A percentile compares a stretch with the other conserved stretches of the same genome.
Evolutionary conservation across 2,888 invertebrate genomes (phyloP).

Genomic region (Proisotoma minuta): DNA sequence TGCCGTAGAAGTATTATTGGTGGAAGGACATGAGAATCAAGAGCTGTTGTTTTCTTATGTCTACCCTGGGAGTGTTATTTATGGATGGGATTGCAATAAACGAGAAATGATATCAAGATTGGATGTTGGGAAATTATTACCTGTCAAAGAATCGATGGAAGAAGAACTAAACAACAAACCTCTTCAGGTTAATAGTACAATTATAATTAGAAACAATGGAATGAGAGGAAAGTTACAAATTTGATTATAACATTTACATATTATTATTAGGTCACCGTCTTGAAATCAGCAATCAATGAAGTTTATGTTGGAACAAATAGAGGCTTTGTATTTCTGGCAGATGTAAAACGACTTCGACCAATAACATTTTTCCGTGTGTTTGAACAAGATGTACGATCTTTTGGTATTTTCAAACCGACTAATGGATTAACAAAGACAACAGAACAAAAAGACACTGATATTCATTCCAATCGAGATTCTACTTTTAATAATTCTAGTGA

Average conservation of each 20-base stretch:
- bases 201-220: background rate
- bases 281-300: slow-evolving; percentile 60
- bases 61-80: slow-evolving; percentile 70
- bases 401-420: slow-evolving; percentile 49
- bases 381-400: slow-evolving; percentile 67
- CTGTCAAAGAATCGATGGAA: slow-evolving; percentile 90
- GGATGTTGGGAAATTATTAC: slow-evolving; percentile 86
- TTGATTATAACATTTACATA: too few relatives aligned
- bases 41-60: slow-evolving; percentile 69
- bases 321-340: slow-evolving; percentile 89
- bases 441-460: slow-evolving; percentile 1
- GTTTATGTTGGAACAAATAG: slow-evolving; percentile 89
- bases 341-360: slow-evolving; percentile 71
- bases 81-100: slow-evolving; percentile 73
- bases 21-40: slow-evolving; percentile 50
- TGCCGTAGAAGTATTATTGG: slow-evolving; percentile 65
- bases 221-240: too few relatives aligned
- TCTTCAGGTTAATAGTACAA: slow-evolving; percentile 59
- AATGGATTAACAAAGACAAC: background rate
- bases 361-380: slow-evolving; percentile 89
- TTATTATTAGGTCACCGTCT: slow-evolving; percentile 62
- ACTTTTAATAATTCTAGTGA: slow-evolving; percentile 34
- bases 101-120: slow-evolving; percentile 69
- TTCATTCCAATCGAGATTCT: background rate
- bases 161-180: slow-evolving; percentile 73